These are phyloP conservation scores for Rhabdophis nuchalis DNA, from an alignment of 2,797 vertebrate species.

Conservation along the genomic window DNA sequence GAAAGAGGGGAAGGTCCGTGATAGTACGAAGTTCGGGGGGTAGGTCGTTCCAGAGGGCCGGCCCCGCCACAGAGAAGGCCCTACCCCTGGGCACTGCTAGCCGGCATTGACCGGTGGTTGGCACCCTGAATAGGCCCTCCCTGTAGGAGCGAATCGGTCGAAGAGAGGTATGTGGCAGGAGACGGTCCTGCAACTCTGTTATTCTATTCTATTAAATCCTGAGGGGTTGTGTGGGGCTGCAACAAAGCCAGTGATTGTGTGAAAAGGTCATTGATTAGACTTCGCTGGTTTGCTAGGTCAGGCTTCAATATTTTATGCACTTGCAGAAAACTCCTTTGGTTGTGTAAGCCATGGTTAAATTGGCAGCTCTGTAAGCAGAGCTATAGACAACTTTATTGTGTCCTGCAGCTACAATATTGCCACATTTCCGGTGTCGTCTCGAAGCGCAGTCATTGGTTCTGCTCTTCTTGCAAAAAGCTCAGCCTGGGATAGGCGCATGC, in stretches of 20 bases:
- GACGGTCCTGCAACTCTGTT: too few species aligned
- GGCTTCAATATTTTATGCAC: not conserved
- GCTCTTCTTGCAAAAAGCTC: not conserved
- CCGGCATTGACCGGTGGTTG: too few species aligned
- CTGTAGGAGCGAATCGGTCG: too few species aligned
- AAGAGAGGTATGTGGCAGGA: too few species aligned
- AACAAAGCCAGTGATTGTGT: not conserved
- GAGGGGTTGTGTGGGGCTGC: not conserved
- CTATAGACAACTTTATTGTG: not conserved
- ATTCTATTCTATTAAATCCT: too few species aligned
- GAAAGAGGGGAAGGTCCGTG: too few species aligned
- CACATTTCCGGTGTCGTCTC: not conserved
- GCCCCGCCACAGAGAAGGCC: too few species aligned
- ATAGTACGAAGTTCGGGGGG: too few species aligned
- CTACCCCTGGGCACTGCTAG: too few species aligned
- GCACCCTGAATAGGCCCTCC: too few species aligned
- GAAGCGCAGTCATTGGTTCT: not conserved
- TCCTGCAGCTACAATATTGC: not conserved
- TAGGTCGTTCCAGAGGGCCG: too few species aligned
- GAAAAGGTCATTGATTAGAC: not conserved
- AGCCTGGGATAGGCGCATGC: not conserved
- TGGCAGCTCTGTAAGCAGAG: not conserved
- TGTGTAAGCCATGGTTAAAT: not conserved
- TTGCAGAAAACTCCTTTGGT: not conserved
- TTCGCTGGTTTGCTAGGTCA: not conserved